Conservation (phyloP, 2,797 vertebrate species). For the Phoebastria nigripes region DNA sequence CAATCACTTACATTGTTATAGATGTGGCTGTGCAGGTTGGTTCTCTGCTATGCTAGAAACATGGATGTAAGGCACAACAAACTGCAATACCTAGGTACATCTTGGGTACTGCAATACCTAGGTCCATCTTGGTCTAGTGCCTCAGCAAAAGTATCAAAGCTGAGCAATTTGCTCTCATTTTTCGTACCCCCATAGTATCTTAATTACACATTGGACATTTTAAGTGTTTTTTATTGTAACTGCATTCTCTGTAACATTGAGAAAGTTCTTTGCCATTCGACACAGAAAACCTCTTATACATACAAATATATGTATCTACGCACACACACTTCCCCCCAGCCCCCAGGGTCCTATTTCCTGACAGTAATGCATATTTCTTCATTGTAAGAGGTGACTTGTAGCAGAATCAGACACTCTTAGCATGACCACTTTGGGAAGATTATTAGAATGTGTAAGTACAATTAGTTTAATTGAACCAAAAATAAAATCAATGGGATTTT, state of each 20-base stretch:
- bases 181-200: background rate
- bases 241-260: background rate
- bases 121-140: background rate
- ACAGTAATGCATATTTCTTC: background rate
- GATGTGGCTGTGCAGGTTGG: background rate
- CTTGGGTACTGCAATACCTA: background rate
- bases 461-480: background rate
- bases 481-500: background rate
- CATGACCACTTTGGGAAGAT: background rate
- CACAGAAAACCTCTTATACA: background rate
- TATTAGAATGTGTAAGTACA: background rate
- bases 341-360: background rate
- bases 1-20: accelerated
- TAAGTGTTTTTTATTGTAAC: background rate
- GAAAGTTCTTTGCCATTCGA: background rate
- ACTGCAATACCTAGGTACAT: background rate
- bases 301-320: background rate
- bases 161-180: background rate
- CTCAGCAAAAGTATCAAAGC: background rate
- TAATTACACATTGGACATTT: background rate
- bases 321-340: accelerated
- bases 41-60: background rate
- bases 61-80: accelerated
- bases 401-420: background rate
- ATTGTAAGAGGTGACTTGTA: background rate